A percentile compares a stretch with the other conserved stretches of the same genome.
Evolutionary conservation across 2,797 vertebrate species (phyloP).

Genomic region (Lacerta agilis): DNA sequence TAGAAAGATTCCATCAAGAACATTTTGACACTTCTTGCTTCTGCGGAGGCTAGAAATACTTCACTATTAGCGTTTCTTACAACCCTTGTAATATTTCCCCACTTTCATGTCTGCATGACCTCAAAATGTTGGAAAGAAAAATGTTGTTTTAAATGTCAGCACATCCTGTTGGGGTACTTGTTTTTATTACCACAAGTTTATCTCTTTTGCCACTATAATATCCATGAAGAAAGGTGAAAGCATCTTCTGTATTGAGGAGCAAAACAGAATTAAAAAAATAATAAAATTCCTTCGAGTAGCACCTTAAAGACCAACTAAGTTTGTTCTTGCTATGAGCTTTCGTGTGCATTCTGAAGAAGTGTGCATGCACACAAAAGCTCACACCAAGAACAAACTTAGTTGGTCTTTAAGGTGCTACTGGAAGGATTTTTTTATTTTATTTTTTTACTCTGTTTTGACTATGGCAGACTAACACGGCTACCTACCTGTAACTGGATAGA

Average conservation of each 20-base stretch:
- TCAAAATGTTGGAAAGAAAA: constrained; percentile 16
- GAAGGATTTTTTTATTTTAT: too few relatives aligned
- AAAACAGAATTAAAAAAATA: too few relatives aligned
- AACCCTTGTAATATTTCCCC: not conserved
- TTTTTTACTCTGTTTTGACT: too few relatives aligned
- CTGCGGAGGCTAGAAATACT: not conserved
- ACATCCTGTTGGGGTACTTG: not conserved
- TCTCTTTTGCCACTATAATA: too few relatives aligned
- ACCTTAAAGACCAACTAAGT: too few relatives aligned
- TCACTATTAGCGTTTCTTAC: constrained; percentile 3
- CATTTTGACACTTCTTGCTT: not conserved
- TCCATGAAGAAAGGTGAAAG: not conserved
- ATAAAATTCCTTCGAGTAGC: too few relatives aligned
- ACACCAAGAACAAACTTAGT: too few relatives aligned
- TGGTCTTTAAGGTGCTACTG: too few relatives aligned
- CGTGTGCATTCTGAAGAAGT: too few relatives aligned
- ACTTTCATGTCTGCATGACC: not conserved
- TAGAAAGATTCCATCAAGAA: constrained; percentile 1
- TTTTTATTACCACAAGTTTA: not conserved
- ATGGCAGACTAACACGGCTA: too few relatives aligned
- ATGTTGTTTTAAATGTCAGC: not conserved
- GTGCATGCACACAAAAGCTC: too few relatives aligned
- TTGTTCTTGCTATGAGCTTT: too few relatives aligned
- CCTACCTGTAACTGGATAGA: not conserved
- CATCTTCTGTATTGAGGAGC: not conserved